Conservation (phyloP, 2,888 invertebrate genomes). For the Sceliomorpha sp. region DNA sequence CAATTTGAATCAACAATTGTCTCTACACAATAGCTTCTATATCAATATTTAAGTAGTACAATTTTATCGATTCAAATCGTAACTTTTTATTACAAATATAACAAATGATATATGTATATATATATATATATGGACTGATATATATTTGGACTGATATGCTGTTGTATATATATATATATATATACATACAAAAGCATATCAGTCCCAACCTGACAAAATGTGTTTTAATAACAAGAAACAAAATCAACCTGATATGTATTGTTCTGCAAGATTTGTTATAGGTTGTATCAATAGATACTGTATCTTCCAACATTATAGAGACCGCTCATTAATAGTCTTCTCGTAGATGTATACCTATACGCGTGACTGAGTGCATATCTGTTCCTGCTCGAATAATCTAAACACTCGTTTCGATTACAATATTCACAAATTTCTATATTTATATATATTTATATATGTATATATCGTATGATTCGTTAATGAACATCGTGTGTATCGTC, state of each 20-base stretch:
- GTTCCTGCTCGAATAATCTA: slow-evolving; percentile 56
- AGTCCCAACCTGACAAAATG: slow-evolving; percentile 7
- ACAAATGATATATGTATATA: no score
- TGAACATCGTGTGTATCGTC: slow-evolving; percentile 51
- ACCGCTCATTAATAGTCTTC: slow-evolving; percentile 60
- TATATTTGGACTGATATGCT: no score
- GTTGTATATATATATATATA: no score
- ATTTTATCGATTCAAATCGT: no score
- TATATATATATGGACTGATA: no score
- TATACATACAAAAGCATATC: not conserved
- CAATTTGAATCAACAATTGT: no score
- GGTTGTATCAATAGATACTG: slow-evolving; percentile 18
- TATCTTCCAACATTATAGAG: slow-evolving; percentile 51
- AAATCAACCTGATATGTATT: slow-evolving; percentile 11
- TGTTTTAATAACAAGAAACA: slow-evolving; percentile 4
- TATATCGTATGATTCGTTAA: slow-evolving; percentile 48
- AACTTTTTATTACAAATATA: no score
- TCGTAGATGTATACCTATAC: slow-evolving; percentile 60
- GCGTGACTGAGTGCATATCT: slow-evolving; percentile 59
- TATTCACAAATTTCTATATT: slow-evolving; percentile 48
- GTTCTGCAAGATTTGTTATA: slow-evolving; percentile 3
- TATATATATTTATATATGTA: slow-evolving; percentile 32
- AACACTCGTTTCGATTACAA: slow-evolving; percentile 51
- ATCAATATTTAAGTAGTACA: no score
- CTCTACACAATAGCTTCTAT: no score